phyloP scores from a whole-genome alignment of 2,888 invertebrate species.

The Caenorhabditis doughertyi region DNA sequence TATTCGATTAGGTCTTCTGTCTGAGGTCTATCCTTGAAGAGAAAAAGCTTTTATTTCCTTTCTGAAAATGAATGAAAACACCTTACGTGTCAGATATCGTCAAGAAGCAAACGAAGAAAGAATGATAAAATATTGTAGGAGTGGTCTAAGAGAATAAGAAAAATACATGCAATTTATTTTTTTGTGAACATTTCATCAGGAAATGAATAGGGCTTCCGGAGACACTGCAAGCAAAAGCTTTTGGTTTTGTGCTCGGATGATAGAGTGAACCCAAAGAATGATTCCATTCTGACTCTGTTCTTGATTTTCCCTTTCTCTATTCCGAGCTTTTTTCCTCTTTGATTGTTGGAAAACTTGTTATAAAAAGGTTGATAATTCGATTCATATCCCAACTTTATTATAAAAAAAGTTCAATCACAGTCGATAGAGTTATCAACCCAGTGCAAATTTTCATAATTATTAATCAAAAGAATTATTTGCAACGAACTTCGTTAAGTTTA shows the following conservation, averaged over 20 bases:
- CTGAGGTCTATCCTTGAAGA: not conserved
- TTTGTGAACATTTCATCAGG: conserved; percentile 17
- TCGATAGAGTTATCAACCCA: not conserved
- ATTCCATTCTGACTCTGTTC: not conserved
- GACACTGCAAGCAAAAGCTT: not conserved
- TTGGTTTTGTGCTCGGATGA: conserved; percentile 16
- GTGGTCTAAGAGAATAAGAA: not conserved
- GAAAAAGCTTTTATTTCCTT: not conserved
- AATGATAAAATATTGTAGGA: conserved; percentile 14
- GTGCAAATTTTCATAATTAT: too few relatives aligned
- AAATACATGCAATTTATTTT: not conserved
- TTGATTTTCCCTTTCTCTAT: too few relatives aligned
- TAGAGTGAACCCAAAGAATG: conserved; percentile 1
- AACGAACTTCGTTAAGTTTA: too few relatives aligned
- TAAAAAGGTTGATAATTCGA: too few relatives aligned
- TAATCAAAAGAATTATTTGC: too few relatives aligned
- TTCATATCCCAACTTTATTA: too few relatives aligned
- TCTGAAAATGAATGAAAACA: conserved; percentile 9
- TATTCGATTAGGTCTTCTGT: conserved; percentile 40
- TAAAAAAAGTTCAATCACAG: not conserved
- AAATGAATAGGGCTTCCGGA: conserved; percentile 36
- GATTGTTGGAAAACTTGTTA: too few relatives aligned
- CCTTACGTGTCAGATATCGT: conserved; percentile 1
- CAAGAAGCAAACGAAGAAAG: not conserved
- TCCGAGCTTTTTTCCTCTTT: too few relatives aligned